Base-by-base conservation (phyloP, 1,140 invertebrate species). In the Drosophila asahinai region DNA sequence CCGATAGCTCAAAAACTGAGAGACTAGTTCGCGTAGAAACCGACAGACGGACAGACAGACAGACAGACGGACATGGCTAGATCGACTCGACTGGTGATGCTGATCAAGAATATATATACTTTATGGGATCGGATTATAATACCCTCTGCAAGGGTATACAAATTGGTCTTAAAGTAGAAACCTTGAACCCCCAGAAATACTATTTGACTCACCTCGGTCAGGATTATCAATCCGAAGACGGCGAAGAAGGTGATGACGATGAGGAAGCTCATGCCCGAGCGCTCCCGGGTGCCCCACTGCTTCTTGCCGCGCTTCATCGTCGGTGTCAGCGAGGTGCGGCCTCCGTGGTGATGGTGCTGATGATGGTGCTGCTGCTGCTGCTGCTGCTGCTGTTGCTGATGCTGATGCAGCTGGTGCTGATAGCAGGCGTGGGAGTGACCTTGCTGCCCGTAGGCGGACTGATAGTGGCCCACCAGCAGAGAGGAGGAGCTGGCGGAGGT, bases 191-290 rank as follows among this genome's bases (percentile, higher is more conserved):
- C 17, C 5, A 14, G 1, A 36, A 11, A 36, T 11, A 3, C 9
- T 9, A n/a, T 11, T 6, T 0, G 9, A 79, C 86, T 91, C n/a
- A 92, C 92, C 93, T 97, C 97, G 42, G 97, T 97, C 47, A 98
- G 94, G 14, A 98, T 95, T 77, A 98, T 97, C 58, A 97, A 93
- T 12, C 96, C 96, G 84, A 97, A 98, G 42, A 98, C 96, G n/a
- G 95, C 96, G 91, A 98, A 97, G 92, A 98, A 98, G 94, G 97
- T 97, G 65, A 98, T 95, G 33, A 98, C 97, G 83, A 98, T 96
- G 93, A 97, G 96, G 93, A 97, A 97, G 72, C 96, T 97, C 95
- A 97, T 95, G 90, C 97, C 96, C 61, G 97, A 96, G 59, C 97
- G 94, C 84, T 97, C 96, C 77, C 95, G 95, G 54, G 95, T 95